These are phyloP conservation scores for Apis mellifera DNA, from an alignment of 1,140 invertebrate species.

Conservation along the genomic window DNA sequence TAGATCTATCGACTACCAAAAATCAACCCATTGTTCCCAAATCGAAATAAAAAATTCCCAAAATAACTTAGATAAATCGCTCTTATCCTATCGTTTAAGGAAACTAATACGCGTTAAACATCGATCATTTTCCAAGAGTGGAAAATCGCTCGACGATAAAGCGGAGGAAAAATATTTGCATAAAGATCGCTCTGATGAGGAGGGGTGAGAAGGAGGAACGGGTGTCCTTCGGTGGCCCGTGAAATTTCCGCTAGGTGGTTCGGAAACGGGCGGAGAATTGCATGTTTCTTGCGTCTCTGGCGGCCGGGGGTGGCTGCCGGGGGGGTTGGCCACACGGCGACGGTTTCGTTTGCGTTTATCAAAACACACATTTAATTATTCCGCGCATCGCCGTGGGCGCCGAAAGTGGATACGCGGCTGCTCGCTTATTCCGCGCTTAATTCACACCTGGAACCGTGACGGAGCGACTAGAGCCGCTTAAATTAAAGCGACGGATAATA, in stretches of 20 bases:
- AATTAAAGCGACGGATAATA: slow-evolving; percentile 81
- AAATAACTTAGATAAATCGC: no score
- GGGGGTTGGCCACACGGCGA: not conserved
- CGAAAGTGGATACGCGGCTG: slow-evolving; percentile 58
- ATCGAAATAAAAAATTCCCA: not conserved
- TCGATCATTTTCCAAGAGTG: not conserved
- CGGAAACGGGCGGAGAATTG: slow-evolving; percentile 8
- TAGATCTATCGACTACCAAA: not conserved
- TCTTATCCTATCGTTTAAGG: not conserved
- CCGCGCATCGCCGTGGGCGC: slow-evolving; percentile 66
- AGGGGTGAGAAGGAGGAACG: not conserved
- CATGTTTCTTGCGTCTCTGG: slow-evolving; percentile 37
- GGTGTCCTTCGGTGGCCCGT: slow-evolving; percentile 13
- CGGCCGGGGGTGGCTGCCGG: not conserved
- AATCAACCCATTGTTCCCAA: not conserved
- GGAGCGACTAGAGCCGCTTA: slow-evolving; percentile 78
- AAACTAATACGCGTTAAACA: not conserved
- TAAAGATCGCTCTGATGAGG: not conserved
- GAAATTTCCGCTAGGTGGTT: slow-evolving; percentile 25
- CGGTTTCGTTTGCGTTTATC: slow-evolving; percentile 67
- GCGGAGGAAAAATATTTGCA: not conserved
- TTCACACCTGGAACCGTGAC: slow-evolving; percentile 78
- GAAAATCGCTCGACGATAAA: not conserved
- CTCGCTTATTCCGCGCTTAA: slow-evolving; percentile 73
- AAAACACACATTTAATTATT: slow-evolving; percentile 77